Evolutionary conservation across 2,113 vertebrate genomes (phyloP), one percentile per base, ranked within the genome.

Genomic region (Thamnophis sirtalis): DNA sequence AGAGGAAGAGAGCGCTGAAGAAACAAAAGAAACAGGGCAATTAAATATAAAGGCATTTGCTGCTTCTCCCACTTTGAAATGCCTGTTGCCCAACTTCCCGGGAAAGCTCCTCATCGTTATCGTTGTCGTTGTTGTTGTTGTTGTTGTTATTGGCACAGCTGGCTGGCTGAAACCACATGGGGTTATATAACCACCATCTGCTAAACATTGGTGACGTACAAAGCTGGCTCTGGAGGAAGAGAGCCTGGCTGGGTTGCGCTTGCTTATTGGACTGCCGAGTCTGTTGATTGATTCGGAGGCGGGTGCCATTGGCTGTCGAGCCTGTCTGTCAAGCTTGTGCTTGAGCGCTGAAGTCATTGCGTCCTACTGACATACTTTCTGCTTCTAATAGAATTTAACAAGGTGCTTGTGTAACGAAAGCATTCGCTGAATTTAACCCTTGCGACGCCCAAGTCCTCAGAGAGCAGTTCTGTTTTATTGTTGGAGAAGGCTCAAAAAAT

Each of bases 311-410:
- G 93, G 93, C 73, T 89, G 89, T 87, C 0, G 9, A 60, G 90
- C 0, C 2, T 33, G 13, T 63, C 93, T 0, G 33, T 91, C 49
- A 90, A 63, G 80, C 80, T 15, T 51, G 92, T 19, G 94, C 94
- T 93, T 93, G 88, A 51, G 58, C 10, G 38, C 11, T 0, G 85
- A n/a, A 91, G 93, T 95, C 94, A 15, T 88, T 56, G 93, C 95
- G 96, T 93, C 95, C 96, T 92, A 96, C 95, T 97, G 96, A 97
- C 96, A 97, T 94, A 96, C 93, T 96, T 93, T 96, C 91, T 49
- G 95, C 94, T 38, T 93, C 13, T 10, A 2, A 91, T 93, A 90
- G n/a, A 86, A 84, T 63, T 85, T 49, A 53, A 26, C 85, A 21
- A 94, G 43, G 0, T 0, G 2, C 93, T 96, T 96, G 95, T 94